A percentile compares a stretch with the other conserved stretches of the same genome.
Conservation (phyloP, 2,797 vertebrate species). For the Pseudochaenichthys georgianus region DNA sequence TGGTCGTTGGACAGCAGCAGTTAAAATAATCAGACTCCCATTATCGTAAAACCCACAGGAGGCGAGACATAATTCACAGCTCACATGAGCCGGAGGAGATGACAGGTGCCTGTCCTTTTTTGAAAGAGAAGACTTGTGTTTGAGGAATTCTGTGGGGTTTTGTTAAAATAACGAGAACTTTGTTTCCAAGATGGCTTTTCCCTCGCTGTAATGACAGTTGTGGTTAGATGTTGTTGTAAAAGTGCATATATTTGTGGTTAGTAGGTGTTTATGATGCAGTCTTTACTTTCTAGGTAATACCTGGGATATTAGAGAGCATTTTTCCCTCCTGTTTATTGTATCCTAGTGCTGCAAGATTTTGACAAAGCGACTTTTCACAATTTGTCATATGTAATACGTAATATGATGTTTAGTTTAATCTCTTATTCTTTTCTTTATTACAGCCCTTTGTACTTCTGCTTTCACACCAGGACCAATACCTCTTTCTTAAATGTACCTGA, state of each 20-base stretch:
- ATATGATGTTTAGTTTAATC: conserved; percentile 28
- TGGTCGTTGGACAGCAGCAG: conserved; percentile 50
- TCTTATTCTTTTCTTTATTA: conserved; percentile 39
- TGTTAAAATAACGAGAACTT: conserved; percentile 46
- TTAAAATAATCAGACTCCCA: conserved; percentile 70
- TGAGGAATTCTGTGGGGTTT: conserved; percentile 56
- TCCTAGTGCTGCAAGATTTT: conserved; percentile 22
- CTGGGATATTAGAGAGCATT: conserved; percentile 1
- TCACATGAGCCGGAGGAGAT: conserved; percentile 51
- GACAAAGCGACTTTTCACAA: conserved; percentile 21
- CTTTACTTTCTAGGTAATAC: conserved; percentile 18
- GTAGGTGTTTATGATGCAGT: conserved; percentile 21
- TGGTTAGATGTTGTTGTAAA: conserved; percentile 46
- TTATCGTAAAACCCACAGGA: conserved; percentile 68
- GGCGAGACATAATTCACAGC: conserved; percentile 63
- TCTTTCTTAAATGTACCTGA: conserved; percentile 71
- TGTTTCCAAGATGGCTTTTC: conserved; percentile 38
- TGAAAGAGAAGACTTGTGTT: conserved; percentile 61
- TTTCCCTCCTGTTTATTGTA: conserved; percentile 46
- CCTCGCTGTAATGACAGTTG: conserved; percentile 41
- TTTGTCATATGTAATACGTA: conserved; percentile 15
- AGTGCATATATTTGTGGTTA: conserved; percentile 42
- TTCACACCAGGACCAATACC: conserved; percentile 44
- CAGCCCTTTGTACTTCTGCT: conserved; percentile 46
- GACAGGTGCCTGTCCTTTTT: conserved; percentile 49